Base-by-base conservation (phyloP, 2,113 vertebrate genomes). In the Micromys minutus region DNA sequence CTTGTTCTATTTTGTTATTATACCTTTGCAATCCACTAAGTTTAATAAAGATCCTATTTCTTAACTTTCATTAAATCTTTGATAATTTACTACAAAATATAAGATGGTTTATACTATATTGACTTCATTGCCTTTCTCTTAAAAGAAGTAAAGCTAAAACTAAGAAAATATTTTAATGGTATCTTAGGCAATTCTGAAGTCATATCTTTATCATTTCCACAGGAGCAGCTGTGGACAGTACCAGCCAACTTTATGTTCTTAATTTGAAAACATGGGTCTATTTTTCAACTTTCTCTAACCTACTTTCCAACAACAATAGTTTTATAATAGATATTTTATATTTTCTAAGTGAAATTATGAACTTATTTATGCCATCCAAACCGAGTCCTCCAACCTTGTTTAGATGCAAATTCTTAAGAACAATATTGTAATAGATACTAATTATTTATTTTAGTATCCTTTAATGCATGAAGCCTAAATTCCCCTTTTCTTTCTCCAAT, bases 1-100 rank as follows among this genome's bases (percentile, higher is more conserved):
- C 47, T 74, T 26, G 12, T 26, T 42, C 72, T 11, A 12, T 36
- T 50, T 79, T 36, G 1, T 34, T 10, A 79, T 79, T 34, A 36
- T 79, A 1, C 36, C 47, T 10, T 36, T 55, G 34, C 52, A 80
- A 80, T 55, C 34, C 10, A 55, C 26, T 55, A 11, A 80, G 52
- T 24, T 71, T 34, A 80, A 26, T 84, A 80, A 55, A 36, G 8
- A 74, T 86, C 39, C 47, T n/a, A 65, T 89, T 69, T 89, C 4
- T 36, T 9, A 79, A 79, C 63, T 24, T 75, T 91, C 42, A 17
- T 13, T 29, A 24, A 71, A 80, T 88, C n/a, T 89, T 94, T 87
- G 26, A 87, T 65, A 59, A 26, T 22, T 2, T 6, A 74, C 4
- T n/a, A 29, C 5, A 39, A 69, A 80, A 80, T 55, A 10, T 6